phyloP scores from a whole-genome alignment of 37 sponge, comb jelly and placozoan genomes.

The Aplysina aerophoba region DNA sequence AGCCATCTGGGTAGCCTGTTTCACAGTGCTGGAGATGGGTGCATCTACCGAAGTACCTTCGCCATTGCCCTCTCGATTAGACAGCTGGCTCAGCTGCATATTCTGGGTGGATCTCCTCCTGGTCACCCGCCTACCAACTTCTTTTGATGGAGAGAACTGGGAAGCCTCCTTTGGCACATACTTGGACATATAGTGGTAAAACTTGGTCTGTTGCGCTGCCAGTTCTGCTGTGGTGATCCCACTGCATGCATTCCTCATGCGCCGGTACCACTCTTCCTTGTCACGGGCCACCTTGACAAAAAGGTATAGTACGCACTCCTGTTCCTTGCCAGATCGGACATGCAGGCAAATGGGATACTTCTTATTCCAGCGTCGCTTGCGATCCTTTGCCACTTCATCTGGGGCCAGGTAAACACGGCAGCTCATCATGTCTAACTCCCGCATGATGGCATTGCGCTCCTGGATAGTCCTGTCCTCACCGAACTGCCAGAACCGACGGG shows the following conservation, averaged over 20 bases:
- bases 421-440: constrained; percentile 17
- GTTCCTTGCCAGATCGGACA: not conserved
- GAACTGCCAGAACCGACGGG: not conserved
- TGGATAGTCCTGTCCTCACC: not conserved
- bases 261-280: constrained; percentile 84
- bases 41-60: no score
- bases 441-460: not conserved
- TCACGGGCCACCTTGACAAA: constrained; percentile 56
- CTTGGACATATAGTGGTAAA: constrained; percentile 53
- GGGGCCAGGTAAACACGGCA: constrained; percentile 53
- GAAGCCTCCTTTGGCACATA: constrained; percentile 49
- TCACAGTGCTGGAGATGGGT: no score
- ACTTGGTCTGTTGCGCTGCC: constrained; percentile 15
- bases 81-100: constrained; percentile 12
- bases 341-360: constrained; percentile 70
- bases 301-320: constrained; percentile 40
- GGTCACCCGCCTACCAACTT: no score
- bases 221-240: constrained; percentile 12
- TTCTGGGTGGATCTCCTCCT: no score
- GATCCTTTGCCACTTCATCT: constrained; percentile 59
- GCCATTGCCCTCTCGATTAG: not conserved
- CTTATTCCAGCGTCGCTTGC: constrained; percentile 86
- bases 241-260: constrained; percentile 45
- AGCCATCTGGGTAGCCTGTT: no score
- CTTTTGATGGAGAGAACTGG: not conserved